Evolutionary conservation across 2,797 vertebrate genomes (phyloP).

Genomic region (Thalassophryne amazonica): DNA sequence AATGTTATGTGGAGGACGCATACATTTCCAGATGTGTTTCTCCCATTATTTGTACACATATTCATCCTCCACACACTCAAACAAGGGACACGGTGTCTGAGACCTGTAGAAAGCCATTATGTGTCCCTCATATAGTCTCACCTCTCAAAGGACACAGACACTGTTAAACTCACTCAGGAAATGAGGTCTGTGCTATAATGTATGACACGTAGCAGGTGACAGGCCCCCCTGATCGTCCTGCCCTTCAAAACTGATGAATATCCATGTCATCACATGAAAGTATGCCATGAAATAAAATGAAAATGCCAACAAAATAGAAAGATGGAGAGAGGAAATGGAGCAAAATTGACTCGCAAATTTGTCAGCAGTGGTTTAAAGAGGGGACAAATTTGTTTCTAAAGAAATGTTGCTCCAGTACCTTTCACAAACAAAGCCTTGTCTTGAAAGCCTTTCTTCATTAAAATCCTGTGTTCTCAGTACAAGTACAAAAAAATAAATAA

Average conservation of each 20-base stretch:
- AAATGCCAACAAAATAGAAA: conserved; percentile 20
- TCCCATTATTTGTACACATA: conserved; percentile 4
- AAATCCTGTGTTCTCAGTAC: conserved; percentile 1
- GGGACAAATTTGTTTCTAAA: conserved; percentile 12
- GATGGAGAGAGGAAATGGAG: conserved; percentile 25
- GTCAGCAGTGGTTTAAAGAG: conserved; percentile 13
- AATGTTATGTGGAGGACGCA: conserved; percentile 18
- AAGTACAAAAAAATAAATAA: conserved; percentile 26
- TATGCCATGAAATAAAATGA: conserved; percentile 40
- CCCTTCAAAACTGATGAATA: conserved; percentile 69
- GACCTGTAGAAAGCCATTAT: conserved; percentile 24
- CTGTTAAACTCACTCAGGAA: conserved; percentile 65
- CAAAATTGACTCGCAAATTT: conserved; percentile 31
- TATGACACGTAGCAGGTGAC: conserved; percentile 32
- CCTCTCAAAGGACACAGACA: conserved; percentile 65
- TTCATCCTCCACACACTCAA: neutral
- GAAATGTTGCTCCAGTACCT: conserved; percentile 4
- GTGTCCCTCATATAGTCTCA: conserved; percentile 61
- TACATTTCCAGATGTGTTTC: neutral
- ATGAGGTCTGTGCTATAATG: conserved; percentile 59
- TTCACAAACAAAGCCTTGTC: conserved; percentile 10
- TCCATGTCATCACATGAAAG: conserved; percentile 60
- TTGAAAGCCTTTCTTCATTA: conserved; percentile 5
- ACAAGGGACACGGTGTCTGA: conserved; percentile 10
- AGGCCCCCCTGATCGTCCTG: conserved; percentile 48